Percentiles rank a stretch among this genome's conserved stretches.
phyloP scores from a whole-genome alignment of 2,113 vertebrate species.

The Mixornis gularis region DNA sequence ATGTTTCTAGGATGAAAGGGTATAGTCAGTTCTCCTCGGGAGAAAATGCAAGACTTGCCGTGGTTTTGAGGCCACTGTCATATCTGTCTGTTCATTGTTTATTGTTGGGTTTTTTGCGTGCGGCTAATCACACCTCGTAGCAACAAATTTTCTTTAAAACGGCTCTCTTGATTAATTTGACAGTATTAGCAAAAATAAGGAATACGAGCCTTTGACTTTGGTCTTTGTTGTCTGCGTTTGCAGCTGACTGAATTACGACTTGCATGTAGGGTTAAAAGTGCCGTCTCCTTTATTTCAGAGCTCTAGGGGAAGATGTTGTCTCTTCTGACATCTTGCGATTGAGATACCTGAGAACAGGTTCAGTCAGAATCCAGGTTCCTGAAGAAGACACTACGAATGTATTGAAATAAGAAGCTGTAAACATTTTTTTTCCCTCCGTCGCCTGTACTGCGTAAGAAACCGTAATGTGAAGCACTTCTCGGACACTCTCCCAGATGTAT shows the following conservation, averaged over 20 bases:
- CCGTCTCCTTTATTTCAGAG: conserved; percentile 60
- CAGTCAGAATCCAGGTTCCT: conserved; percentile 26
- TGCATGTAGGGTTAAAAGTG: conserved; percentile 37
- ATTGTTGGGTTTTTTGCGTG: not conserved
- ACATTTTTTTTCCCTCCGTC: not conserved
- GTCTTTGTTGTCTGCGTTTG: conserved; percentile 23
- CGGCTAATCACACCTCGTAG: fast-evolving
- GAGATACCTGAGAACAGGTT: conserved; percentile 54
- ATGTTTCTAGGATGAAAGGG: not conserved
- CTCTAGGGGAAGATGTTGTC: conserved; percentile 56
- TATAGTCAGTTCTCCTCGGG: fast-evolving
- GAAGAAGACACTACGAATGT: conserved; percentile 4
- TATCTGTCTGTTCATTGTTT: not conserved
- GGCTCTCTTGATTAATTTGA: not conserved
- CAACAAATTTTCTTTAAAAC: not conserved
- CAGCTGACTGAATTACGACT: not conserved
- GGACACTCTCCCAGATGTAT: not conserved
- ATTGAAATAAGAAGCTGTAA: conserved; percentile 37
- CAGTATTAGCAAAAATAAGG: not conserved
- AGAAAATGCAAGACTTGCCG: not conserved
- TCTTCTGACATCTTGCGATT: conserved; percentile 41
- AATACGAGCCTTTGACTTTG: not conserved
- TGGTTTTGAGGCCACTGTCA: not conserved
- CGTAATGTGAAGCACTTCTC: conserved; percentile 13
- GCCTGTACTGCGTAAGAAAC: not conserved